These are phyloP conservation scores for Chaetops frenatus DNA, from an alignment of 2,113 vertebrate genomes.

Conservation along the genomic window DNA sequence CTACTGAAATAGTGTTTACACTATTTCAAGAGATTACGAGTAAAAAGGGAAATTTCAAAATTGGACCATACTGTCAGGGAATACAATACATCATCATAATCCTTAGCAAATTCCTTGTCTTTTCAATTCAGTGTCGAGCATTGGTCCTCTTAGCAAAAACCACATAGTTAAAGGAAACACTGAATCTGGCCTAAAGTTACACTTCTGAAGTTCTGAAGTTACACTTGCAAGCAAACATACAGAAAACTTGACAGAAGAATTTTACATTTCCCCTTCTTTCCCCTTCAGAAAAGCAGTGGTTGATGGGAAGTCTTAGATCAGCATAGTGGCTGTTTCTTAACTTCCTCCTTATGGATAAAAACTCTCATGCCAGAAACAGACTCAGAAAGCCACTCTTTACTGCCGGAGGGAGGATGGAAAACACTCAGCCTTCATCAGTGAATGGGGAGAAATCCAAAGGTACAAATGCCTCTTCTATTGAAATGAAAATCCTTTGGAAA, in stretches of 20 bases:
- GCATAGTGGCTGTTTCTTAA: neutral
- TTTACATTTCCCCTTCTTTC: neutral
- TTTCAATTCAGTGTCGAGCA: neutral
- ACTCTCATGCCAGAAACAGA: neutral
- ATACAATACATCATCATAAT: neutral
- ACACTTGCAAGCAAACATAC: neutral
- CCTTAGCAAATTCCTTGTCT: neutral
- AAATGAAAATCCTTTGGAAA: neutral
- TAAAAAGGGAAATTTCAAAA: neutral
- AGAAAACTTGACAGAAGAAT: neutral
- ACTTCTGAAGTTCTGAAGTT: neutral
- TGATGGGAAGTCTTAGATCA: neutral
- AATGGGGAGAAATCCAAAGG: neutral
- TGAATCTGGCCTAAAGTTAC: neutral
- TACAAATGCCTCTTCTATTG: neutral
- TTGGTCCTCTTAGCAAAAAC: neutral
- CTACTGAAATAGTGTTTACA: neutral
- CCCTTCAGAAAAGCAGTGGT: neutral
- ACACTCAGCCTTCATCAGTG: neutral
- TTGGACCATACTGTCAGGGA: neutral
- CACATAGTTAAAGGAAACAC: fast-evolving
- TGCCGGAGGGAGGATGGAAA: neutral
- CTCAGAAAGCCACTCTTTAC: neutral
- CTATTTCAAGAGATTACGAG: neutral
- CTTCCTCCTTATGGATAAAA: neutral